Conservation (phyloP, 2,888 invertebrate species). For the Caenorhabditis panamensis region DNA sequence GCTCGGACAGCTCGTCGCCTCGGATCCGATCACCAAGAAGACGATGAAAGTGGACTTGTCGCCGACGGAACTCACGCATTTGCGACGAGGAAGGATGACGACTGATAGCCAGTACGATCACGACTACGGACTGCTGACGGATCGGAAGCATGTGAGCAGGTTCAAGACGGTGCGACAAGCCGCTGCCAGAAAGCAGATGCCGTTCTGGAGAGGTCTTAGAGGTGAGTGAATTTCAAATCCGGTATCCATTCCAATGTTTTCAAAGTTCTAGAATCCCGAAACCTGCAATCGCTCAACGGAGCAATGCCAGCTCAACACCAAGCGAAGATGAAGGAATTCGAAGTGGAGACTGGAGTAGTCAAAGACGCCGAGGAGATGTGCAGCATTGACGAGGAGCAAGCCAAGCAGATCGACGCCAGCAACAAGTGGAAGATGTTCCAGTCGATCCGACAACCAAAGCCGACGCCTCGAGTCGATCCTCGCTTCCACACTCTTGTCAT, state of each 20-base stretch:
- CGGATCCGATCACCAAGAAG: conserved; percentile 71
- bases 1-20: conserved; percentile 85
- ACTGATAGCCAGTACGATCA: conserved; percentile 88
- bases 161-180: conserved; percentile 38
- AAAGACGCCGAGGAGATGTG: conserved; percentile 33
- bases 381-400: conserved; percentile 17
- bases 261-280: conserved; percentile 23
- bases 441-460: not conserved
- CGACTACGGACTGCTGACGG: conserved; percentile 84
- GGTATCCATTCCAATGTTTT: too few species aligned
- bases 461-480: not conserved
- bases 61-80: conserved; percentile 78
- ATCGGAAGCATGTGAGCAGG: conserved; percentile 49
- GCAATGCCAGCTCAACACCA: conserved; percentile 35
- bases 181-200: conserved; percentile 2
- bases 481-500: conserved; percentile 33
- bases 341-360: not conserved
- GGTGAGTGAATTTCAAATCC: conserved; percentile 7
- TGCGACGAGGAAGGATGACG: conserved; percentile 85
- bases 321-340: conserved; percentile 19
- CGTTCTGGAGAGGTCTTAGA: conserved; percentile 56
- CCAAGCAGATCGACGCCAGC: conserved; percentile 4
- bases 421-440: conserved; percentile 23
- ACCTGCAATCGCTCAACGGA: conserved; percentile 21
- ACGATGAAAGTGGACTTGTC: conserved; percentile 66